Evolutionary conservation across 1,140 invertebrate species (phyloP), one percentile per base, ranked within the genome.

Genomic region (Drosophila lini): DNA sequence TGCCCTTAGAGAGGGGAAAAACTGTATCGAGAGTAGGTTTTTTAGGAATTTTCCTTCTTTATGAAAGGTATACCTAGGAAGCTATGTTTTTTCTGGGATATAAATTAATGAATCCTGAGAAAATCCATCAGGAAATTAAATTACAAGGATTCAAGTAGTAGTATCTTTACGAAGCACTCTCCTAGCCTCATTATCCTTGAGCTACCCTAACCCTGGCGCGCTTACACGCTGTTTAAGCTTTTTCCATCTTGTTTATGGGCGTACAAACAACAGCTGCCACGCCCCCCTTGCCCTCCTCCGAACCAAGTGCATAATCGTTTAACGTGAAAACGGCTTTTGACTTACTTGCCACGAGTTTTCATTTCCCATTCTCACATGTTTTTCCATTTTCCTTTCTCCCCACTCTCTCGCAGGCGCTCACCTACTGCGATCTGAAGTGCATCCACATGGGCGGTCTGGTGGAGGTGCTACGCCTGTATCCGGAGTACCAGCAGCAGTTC

Each of bases 391-490:
- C 19, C 10, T 9, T 64, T 10, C n/a, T 15, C 40, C 57, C 13
- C 22, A 22, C 32, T 28, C 34, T 13, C 70, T 90, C 84, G 16
- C 92, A 95, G 93, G 97, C 98, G 22, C 94, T 98, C 28, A 98
- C 98, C 25, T 98, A 98, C 92, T 99, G 98, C 93, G 98, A 99
- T 93, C 94, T 99, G 31, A 98, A 99, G 92, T 98, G 97, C 92
- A 97, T 99, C 69, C 95, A 98, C 92, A 97, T 98, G 93, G 95
- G 95, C 47, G 98, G 97, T 3, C 93, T 99, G 9, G 95, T 97
- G n/a, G 97, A 98, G 71, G 97, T 98, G 0, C 93, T 99, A 3
- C 94, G 96, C 8, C 93, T 98, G 0, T 99, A 99, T 92, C 97
- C 98, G 0, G 98, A 99, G 92, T 98, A 98, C 92, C 97, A 98